These are phyloP conservation scores for Neuroterus valhalla DNA, from an alignment of 1,140 invertebrate genomes.

Conservation along the genomic window DNA sequence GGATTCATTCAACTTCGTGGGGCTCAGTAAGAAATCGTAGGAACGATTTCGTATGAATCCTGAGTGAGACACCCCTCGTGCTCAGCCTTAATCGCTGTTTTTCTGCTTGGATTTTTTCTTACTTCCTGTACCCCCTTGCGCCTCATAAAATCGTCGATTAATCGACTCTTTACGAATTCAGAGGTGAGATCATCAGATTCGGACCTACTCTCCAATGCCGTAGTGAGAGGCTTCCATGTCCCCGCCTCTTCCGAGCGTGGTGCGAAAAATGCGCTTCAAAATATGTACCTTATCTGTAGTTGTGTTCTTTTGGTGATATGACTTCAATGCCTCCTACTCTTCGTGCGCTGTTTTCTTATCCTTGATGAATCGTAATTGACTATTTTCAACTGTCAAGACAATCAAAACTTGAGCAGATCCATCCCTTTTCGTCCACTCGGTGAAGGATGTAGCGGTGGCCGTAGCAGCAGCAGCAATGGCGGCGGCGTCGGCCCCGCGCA, in stretches of 20 bases:
- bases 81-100: conserved; percentile 11
- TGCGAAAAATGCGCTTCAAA: conserved; percentile 18
- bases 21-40: too few relatives aligned
- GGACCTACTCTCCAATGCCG: conserved; percentile 42
- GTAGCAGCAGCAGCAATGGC: neutral
- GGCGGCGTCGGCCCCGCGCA: too few relatives aligned
- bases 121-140: conserved; percentile 26
- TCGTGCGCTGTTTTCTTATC: conserved; percentile 29
- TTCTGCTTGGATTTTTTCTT: neutral
- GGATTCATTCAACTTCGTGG: too few relatives aligned
- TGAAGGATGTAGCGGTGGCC: neutral
- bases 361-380: conserved; percentile 36
- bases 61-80: too few relatives aligned
- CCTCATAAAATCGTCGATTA: conserved; percentile 41
- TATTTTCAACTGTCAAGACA: conserved; percentile 35
- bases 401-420: conserved; percentile 35
- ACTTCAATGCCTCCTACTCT: conserved; percentile 36
- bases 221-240: conserved; percentile 33
- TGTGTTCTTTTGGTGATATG: conserved; percentile 36
- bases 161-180: conserved; percentile 33
- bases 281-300: conserved; percentile 4
- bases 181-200: conserved; percentile 43
- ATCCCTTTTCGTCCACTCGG: conserved; percentile 15
- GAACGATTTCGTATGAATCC: too few relatives aligned
- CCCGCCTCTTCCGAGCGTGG: neutral